Percentiles rank a stretch among this genome's conserved stretches.
Conservation (phyloP, 2,797 vertebrate species). For the Peromyscus eremicus region DNA sequence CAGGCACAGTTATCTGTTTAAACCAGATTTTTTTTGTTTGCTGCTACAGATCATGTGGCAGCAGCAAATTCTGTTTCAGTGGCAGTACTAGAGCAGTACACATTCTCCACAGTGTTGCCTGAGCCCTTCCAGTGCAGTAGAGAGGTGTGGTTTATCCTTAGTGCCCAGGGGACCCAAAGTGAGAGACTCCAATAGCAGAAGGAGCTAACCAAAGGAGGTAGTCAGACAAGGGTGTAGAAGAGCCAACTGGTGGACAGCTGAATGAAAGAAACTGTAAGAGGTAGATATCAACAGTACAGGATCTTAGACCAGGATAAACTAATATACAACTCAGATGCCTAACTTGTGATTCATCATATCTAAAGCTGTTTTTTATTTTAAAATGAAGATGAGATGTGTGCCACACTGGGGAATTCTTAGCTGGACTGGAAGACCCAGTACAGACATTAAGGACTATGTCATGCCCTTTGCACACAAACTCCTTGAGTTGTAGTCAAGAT, state of each 20-base stretch:
- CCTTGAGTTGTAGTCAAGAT: constrained; percentile 22
- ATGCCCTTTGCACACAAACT: background rate
- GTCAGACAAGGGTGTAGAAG: background rate
- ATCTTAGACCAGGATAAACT: background rate
- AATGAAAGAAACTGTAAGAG: background rate
- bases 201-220: background rate
- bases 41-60: constrained; percentile 25
- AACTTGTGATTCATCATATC: constrained; percentile 19
- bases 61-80: background rate
- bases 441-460: background rate
- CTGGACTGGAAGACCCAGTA: background rate
- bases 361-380: constrained; percentile 44
- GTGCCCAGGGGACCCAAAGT: background rate
- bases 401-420: background rate
- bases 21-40: constrained; percentile 13
- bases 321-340: background rate
- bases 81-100: background rate
- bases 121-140: background rate
- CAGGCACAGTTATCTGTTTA: constrained; percentile 46
- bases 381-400: constrained; percentile 39
- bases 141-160: background rate
- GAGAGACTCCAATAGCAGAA: background rate
- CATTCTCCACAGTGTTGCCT: background rate
- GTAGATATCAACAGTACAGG: background rate
- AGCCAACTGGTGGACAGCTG: constrained; percentile 8